phyloP scores from a whole-genome alignment of 2,113 vertebrate genomes.

The Desmodus rotundus region DNA sequence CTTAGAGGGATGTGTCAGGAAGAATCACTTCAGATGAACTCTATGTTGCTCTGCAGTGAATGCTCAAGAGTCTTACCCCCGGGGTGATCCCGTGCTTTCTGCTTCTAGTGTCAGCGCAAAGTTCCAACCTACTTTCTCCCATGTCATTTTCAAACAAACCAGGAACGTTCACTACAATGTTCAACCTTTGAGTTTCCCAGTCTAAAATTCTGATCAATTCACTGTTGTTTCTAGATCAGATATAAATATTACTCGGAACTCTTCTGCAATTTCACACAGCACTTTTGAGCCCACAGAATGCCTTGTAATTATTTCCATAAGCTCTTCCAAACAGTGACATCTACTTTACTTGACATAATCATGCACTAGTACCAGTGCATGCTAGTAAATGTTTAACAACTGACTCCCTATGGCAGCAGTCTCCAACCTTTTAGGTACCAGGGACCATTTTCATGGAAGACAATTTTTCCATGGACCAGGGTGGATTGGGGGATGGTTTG shows the following conservation, averaged over 20 bases:
- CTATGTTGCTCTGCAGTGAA: neutral
- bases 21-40: conserved; percentile 22
- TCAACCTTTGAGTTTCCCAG: neutral
- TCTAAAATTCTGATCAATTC: neutral
- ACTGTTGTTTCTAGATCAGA: neutral
- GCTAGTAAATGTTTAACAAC: neutral
- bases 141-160: neutral
- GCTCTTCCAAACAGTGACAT: neutral
- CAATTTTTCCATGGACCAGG: no score
- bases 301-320: neutral
- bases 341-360: conserved; percentile 24
- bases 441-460: no score
- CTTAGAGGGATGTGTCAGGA: conserved; percentile 22
- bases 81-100: neutral
- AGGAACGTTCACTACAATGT: neutral
- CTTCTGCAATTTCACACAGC: neutral
- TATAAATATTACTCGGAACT: neutral
- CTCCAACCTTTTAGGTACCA: no score
- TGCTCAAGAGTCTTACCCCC: neutral
- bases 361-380: neutral
- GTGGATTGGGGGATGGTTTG: no score
- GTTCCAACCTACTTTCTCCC: neutral
- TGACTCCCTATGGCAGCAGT: neutral
- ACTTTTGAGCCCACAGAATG: neutral
- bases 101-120: neutral